Evolutionary conservation across 2,888 invertebrate species (phyloP).

Genomic region (Drosophila limbata): DNA sequence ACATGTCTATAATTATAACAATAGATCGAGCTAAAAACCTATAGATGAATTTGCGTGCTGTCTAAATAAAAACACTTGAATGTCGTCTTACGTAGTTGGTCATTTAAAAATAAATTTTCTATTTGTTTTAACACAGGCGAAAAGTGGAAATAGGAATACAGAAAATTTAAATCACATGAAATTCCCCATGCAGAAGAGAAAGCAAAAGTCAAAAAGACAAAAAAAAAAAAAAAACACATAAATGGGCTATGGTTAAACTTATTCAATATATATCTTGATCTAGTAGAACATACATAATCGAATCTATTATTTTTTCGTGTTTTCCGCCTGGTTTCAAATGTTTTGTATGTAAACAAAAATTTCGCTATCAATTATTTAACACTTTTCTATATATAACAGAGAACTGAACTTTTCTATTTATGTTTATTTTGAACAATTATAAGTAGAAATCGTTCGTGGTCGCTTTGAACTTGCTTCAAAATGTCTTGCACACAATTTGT

Average conservation of each 20-base stretch:
- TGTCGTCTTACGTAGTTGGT: conserved; percentile 78
- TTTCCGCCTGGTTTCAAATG: conserved; percentile 32
- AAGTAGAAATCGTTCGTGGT: conserved; percentile 19
- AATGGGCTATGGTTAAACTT: conserved; percentile 7
- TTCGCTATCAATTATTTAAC: conserved; percentile 71
- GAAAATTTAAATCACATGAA: conserved; percentile 42
- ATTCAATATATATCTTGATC: conserved; percentile 1
- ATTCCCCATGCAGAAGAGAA: conserved; percentile 36
- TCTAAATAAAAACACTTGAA: conserved; percentile 75
- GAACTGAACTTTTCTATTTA: conserved; percentile 24
- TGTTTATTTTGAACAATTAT: conserved; percentile 48
- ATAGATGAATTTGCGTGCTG: conserved; percentile 52
- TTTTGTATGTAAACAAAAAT: conserved; percentile 49
- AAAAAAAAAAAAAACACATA: conserved; percentile 14
- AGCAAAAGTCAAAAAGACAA: conserved; percentile 47
- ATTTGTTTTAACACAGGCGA: conserved; percentile 46
- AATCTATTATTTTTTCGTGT: conserved; percentile 31
- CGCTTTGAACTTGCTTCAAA: conserved; percentile 45
- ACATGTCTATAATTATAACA: conserved; percentile 57
- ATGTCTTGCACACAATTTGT: conserved; percentile 25
- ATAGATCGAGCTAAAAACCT: conserved; percentile 25
- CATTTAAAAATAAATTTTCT: conserved; percentile 67
- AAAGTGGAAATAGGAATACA: conserved; percentile 44
- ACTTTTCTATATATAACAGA: conserved; percentile 53
- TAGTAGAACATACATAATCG: conserved; percentile 42